Base-by-base conservation (phyloP, 2,888 invertebrate species). In the Poecilus cupreus region DNA sequence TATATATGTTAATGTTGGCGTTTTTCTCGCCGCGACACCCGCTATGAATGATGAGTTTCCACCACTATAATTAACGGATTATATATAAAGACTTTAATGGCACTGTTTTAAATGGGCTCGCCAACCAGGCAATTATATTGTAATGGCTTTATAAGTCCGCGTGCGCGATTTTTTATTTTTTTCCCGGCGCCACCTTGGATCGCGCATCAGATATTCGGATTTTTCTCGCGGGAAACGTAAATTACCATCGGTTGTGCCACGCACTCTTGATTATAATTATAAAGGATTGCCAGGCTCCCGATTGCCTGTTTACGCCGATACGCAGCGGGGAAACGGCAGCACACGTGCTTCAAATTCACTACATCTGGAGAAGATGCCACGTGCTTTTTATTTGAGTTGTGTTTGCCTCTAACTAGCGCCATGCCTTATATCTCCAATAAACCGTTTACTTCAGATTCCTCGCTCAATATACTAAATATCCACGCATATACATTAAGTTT, bases 11-110 rank as follows among this genome's bases (percentile, higher is more conserved):
- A 80, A 80, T 80, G 72, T 68, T 43, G 43, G 54, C 10, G 26
- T 60, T 77, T 77, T 77, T 78, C 43, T 64, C 77, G 39, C 60
- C 60, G 20, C 22, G 79, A 79, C 79, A 72, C 70, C 72, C 70
- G 54, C 72, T 22, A 80, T 80, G 80, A 80, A 54, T 72, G 80
- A 80, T 80, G 80, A 26, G 22, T 39, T 51, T 72, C 72, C 57
- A 37, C 43, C 16, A 72, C 72, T 80, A 80, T 80, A 80, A 80
- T 80, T 80, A 80, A 72, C 80, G 80, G 80, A 80, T 80, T 80
- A 80, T 72, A 72, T 80, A 72, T 72, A 72, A 80, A 57, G 80
- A 37, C 70, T 80, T 80, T 80, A 80, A 80, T 72, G 51, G 80
- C 70, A 72, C 39, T 72, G 80, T 80, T 70, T 72, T 80, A 80